phyloP scores from a whole-genome alignment of 2,797 vertebrate genomes.

The Oryzias sinensis region DNA sequence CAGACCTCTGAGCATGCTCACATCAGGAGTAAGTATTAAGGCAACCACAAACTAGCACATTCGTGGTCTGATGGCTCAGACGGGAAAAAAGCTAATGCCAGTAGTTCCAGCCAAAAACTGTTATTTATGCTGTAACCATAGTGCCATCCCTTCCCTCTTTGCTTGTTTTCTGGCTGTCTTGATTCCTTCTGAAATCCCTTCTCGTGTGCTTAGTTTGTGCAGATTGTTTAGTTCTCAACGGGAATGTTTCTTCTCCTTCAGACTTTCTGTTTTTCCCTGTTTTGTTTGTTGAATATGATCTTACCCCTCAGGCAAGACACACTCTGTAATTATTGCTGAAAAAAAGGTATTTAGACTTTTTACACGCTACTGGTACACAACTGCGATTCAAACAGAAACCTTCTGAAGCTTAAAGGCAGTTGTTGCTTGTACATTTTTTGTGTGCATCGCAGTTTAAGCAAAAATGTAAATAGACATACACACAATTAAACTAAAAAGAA shows the following conservation, averaged over 20 bases:
- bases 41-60: slow-evolving; percentile 24
- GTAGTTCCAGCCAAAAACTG: slow-evolving; percentile 29
- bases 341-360: slow-evolving; percentile 18
- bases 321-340: slow-evolving; percentile 36
- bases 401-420: not conserved
- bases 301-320: slow-evolving; percentile 18
- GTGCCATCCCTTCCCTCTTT: slow-evolving; percentile 22
- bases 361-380: slow-evolving; percentile 8
- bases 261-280: slow-evolving; percentile 19
- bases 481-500: slow-evolving; percentile 2
- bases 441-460: not conserved
- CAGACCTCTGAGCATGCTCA: slow-evolving; percentile 68
- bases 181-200: slow-evolving; percentile 32
- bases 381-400: slow-evolving; percentile 9
- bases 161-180: slow-evolving; percentile 12
- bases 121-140: slow-evolving; percentile 29
- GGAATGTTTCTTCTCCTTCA: slow-evolving; percentile 23
- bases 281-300: slow-evolving; percentile 38
- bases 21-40: slow-evolving; percentile 66
- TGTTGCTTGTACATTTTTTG: not conserved
- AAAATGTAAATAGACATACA: slow-evolving; percentile 6
- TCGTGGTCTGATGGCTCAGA: slow-evolving; percentile 32
- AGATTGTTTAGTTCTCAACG: slow-evolving; percentile 24
- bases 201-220: slow-evolving; percentile 30
- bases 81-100: slow-evolving; percentile 10